Evolutionary conservation across 2,113 vertebrate genomes (phyloP).

Genomic region (Psilopsiagon aymara): DNA sequence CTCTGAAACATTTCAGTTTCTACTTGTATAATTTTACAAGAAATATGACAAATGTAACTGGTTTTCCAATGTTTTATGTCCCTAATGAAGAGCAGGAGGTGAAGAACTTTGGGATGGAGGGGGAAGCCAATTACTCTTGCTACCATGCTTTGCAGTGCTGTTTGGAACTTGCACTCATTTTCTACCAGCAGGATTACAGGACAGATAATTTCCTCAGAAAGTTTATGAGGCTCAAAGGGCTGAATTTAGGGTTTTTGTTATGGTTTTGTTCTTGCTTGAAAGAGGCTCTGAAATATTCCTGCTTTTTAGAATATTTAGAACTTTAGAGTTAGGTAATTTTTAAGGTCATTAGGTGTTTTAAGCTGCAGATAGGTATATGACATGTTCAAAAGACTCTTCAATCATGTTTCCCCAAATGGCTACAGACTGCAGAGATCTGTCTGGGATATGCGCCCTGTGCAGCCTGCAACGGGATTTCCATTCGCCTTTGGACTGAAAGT

Average conservation of each 20-base stretch:
- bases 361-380: not conserved
- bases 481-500: not conserved
- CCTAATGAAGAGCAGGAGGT: constrained; percentile 64
- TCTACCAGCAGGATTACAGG: constrained; percentile 60
- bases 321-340: not conserved
- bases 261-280: not conserved
- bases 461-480: not conserved
- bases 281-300: not conserved
- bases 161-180: constrained; percentile 29
- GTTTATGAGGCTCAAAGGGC: constrained; percentile 45
- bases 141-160: constrained; percentile 30
- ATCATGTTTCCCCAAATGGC: not conserved
- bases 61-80: constrained; percentile 52
- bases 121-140: constrained; percentile 42
- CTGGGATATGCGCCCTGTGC: not conserved
- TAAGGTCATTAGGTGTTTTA: not conserved
- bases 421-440: not conserved
- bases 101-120: constrained; percentile 23
- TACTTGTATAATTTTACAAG: constrained; percentile 65
- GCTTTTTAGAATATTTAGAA: not conserved
- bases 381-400: not conserved
- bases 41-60: constrained; percentile 56
- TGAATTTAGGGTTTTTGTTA: not conserved
- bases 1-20: constrained; percentile 50
- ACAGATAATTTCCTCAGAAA: constrained; percentile 58